phyloP scores from a whole-genome alignment of 2,888 invertebrate species.

The Nudaria mundana region DNA sequence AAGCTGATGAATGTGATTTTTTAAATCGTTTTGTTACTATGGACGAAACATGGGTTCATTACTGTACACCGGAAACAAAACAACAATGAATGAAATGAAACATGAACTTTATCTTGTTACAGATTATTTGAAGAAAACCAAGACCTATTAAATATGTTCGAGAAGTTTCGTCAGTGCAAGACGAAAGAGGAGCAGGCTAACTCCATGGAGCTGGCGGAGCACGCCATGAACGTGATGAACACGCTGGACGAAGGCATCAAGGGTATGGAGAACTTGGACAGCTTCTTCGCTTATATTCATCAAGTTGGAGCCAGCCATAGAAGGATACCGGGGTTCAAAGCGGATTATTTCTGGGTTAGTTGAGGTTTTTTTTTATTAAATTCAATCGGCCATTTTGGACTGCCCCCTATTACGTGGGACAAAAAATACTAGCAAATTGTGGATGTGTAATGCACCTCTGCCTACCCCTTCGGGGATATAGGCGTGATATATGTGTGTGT shows the following conservation, averaged over 20 bases:
- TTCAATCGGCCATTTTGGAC: too few species aligned
- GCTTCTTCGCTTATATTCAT: constrained; percentile 90
- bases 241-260: constrained; percentile 94
- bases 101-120: constrained; percentile 34
- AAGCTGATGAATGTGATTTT: too few species aligned
- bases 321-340: constrained; percentile 91
- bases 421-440: too few species aligned
- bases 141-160: constrained; percentile 89
- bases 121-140: constrained; percentile 94
- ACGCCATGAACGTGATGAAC: constrained; percentile 94
- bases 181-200: constrained; percentile 90
- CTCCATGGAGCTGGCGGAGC: constrained; percentile 91
- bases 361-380: too few species aligned
- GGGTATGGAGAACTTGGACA: constrained; percentile 91
- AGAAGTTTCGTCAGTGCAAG: constrained; percentile 89
- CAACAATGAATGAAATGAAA: too few species aligned
- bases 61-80: too few species aligned
- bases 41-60: too few species aligned
- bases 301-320: constrained; percentile 92
- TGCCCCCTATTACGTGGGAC: too few species aligned
- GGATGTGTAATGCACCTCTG: too few species aligned
- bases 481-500: too few species aligned
- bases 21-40: too few species aligned
- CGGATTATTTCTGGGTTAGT: constrained; percentile 94
- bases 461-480: too few species aligned